Evolutionary conservation across 2,888 invertebrate species (phyloP), one percentile per base, ranked within the genome.

Genomic region (Pollenia labialis): DNA sequence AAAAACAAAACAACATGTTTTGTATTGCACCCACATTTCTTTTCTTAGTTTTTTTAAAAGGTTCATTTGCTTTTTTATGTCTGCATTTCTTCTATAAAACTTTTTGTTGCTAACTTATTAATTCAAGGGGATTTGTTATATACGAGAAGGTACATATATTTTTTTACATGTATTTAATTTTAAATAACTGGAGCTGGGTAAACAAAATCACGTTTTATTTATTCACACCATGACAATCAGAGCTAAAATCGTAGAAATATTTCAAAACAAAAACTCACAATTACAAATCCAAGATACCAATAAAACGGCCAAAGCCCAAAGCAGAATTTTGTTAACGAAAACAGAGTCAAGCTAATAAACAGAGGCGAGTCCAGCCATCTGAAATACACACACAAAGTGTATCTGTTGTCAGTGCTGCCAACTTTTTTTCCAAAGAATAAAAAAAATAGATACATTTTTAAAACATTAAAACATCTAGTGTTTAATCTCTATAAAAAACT

Each of bases 191-290:
- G 76, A 77, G 68, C 72, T 81, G 64, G 81, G 76, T 69, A 87
- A 81, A 81, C 68, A 84, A 84, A 81, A 87, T 87, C 84, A 87
- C 84, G 87, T 87, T 87, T 87, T 77, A 8, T 81, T 72, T 74
- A 83, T 87, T 81, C 54, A 84, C 81, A 75, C 83, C 74, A 77
- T 77, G 23, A 64, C 54, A 81, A 84, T 69, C 52, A 50, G 84
- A 81, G 72, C 76, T 62, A 81, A 84, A 12, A 71, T 60, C 18
- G 46, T 58, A 52, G 8, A 50, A 75, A 11, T 46, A 32, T 32
- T 32, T 32, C 0, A 32, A 48, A 76, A 44, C 12, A 54, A 46
- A 64, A 54, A 58, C 60, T 11, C 3, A 76, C 46, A 64, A 72
- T 62, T 42, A 60, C 23, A 56, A 18, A 18, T 8, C 44, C 23